phyloP scores from a whole-genome alignment of 2,113 vertebrate species.

The Cyprinus carpio region DNA sequence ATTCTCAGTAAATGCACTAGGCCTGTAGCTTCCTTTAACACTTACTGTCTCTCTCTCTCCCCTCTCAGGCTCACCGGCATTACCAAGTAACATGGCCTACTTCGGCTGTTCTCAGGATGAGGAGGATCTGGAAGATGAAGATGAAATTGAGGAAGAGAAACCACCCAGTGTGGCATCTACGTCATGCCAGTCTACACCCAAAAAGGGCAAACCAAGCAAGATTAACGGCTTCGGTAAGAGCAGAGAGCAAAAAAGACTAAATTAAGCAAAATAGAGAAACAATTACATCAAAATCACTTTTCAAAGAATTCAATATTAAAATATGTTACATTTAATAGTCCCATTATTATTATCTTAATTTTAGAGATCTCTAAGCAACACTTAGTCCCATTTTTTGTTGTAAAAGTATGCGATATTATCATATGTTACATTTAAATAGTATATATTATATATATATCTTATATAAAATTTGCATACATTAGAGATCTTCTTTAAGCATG shows the following conservation, averaged over 20 bases:
- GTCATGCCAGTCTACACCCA: constrained; percentile 95
- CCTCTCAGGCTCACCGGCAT: constrained; percentile 86
- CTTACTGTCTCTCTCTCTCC: constrained; percentile 17
- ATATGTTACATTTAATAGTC: background rate
- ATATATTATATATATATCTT: no score
- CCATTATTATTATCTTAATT: background rate
- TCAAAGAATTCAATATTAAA: background rate
- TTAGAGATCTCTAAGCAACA: background rate
- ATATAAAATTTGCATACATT: no score
- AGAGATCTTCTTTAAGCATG: no score
- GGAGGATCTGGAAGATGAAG: constrained; percentile 88
- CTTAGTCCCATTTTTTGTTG: no score
- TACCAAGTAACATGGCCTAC: constrained; percentile 96
- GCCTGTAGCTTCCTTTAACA: constrained; percentile 4
- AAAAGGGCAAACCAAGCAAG: constrained; percentile 92
- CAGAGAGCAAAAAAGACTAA: background rate
- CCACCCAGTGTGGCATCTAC: constrained; percentile 82
- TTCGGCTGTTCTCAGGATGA: constrained; percentile 99
- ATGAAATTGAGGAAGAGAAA: constrained; percentile 84
- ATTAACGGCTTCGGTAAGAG: background rate
- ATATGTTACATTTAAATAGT: no score
- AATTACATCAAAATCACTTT: no score
- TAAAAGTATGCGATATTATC: no score
- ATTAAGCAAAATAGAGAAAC: background rate
- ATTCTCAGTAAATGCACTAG: background rate